These are phyloP conservation scores for Apomyelois bistriatella DNA, from an alignment of 2,888 invertebrate genomes.

Conservation along the genomic window DNA sequence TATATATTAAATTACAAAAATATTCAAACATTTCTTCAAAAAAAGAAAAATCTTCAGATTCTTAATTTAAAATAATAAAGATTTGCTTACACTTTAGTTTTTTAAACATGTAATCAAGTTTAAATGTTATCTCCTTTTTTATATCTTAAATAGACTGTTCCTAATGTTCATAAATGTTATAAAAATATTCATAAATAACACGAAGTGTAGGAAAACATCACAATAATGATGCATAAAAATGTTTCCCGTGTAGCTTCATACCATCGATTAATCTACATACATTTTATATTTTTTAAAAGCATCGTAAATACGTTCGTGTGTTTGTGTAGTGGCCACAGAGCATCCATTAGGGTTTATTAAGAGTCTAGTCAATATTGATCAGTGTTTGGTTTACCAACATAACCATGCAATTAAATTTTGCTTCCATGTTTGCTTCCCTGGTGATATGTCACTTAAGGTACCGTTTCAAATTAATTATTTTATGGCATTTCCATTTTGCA, in stretches of 20 bases:
- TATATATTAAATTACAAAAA: too few species aligned
- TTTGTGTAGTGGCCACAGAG: constrained; percentile 44
- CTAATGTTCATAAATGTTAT: neutral
- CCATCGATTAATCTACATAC: constrained; percentile 67
- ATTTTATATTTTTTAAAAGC: constrained; percentile 58
- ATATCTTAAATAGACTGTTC: neutral
- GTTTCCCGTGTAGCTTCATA: constrained; percentile 70
- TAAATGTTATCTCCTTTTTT: neutral
- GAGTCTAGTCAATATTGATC: constrained; percentile 71
- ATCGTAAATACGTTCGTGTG: constrained; percentile 39
- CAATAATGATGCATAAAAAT: constrained; percentile 74
- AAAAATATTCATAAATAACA: neutral
- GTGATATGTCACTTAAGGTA: constrained; percentile 14
- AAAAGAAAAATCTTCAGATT: too few species aligned
- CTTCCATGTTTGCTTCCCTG: constrained; percentile 31
- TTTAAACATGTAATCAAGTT: too few species aligned
- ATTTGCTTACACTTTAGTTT: too few species aligned
- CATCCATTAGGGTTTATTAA: constrained; percentile 69
- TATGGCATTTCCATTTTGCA: constrained; percentile 16
- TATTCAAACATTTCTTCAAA: too few species aligned
- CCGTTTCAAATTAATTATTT: constrained; percentile 25
- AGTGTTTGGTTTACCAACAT: constrained; percentile 51
- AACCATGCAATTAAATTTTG: constrained; percentile 61
- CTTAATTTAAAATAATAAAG: too few species aligned
- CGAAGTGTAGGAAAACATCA: constrained; percentile 24